Conservation (phyloP, 92 coral and sea anemone species). For the Porites evermanni region DNA sequence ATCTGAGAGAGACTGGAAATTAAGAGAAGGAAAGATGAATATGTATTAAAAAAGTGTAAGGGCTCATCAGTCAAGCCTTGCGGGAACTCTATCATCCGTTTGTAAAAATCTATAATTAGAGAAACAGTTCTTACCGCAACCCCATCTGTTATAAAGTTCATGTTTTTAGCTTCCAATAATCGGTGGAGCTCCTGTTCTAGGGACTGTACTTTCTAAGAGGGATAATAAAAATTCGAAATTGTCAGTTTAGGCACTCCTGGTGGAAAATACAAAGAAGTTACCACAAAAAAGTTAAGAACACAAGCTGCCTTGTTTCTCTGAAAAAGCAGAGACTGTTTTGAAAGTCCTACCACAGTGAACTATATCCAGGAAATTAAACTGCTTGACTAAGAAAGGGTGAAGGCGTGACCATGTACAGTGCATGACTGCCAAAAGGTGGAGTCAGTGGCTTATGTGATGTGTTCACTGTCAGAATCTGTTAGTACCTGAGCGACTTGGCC, state of each 20-base stretch:
- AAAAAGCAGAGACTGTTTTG: too few relatives aligned
- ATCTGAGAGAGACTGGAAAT: constrained; percentile 39
- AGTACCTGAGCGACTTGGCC: too few relatives aligned
- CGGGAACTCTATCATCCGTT: background rate
- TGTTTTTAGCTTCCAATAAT: constrained; percentile 1
- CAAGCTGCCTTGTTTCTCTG: too few relatives aligned
- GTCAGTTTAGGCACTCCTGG: background rate
- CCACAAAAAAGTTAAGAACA: too few relatives aligned
- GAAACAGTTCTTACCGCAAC: constrained; percentile 8
- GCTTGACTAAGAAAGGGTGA: too few relatives aligned
- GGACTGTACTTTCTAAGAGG: constrained; percentile 73
- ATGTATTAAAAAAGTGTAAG: background rate
- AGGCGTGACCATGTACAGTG: too few relatives aligned
- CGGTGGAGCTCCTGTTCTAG: constrained; percentile 73
- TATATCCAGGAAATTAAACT: too few relatives aligned
- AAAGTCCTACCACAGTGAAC: too few relatives aligned
- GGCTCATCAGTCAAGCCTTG: too few relatives aligned
- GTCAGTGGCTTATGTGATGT: too few relatives aligned
- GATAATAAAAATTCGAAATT: background rate
- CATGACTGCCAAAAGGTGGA: too few relatives aligned
- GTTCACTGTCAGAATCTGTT: background rate
- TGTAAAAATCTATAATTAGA: background rate
- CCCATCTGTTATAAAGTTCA: background rate
- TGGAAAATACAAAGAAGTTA: too few relatives aligned
- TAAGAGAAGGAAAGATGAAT: background rate